Base-by-base conservation (phyloP, 2,888 invertebrate species). In the Caenorhabditis zanzibari region DNA sequence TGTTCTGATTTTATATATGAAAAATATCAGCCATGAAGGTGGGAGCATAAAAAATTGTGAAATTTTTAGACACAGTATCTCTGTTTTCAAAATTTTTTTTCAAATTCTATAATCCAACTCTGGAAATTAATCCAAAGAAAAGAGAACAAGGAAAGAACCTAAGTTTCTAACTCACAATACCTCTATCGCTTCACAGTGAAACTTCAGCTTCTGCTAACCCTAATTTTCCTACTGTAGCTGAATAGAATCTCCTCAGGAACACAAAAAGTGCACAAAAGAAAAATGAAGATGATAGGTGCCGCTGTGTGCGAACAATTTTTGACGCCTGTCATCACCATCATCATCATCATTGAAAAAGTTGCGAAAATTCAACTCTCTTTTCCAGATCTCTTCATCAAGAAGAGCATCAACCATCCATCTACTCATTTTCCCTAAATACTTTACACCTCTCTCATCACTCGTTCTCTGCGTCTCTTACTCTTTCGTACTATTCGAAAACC, bases 391-490 rank as follows among this genome's bases (percentile, higher is more conserved):
- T 41, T 28, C 44, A 26, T 69, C 26, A 24, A 54, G 26, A 26
- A 56, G 41, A 28, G n/a, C 38, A 35, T 52, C 68, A 28, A 49
- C 49, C 19, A n/a, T 68, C 32, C 59, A 41, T 52, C 54, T 52
- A 38, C 41, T 44, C 54, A 63, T 32, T 38, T 64, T 64, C 41
- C 64, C 49, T 54, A 61, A 74, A 74, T 64, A 64, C 74, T 74
- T 74, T 74, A 74, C 74, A 74, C 74, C 61, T 63, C 35, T 44
- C 59, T 61, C 47, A 59, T 59, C 59, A 44, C 44, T 72, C 72
- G 72, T 59, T 52, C 61, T 52, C 73, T 73, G 52, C 22, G 41
- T 52, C 52, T 61, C 61, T 47, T 32, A 58, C 58, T 44, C 58
- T 47, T 19, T 9, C 3, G 24, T 41, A 16, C 61, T 44, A 28